phyloP scores from a whole-genome alignment of 2,113 vertebrate genomes.

The Mus pahari region DNA sequence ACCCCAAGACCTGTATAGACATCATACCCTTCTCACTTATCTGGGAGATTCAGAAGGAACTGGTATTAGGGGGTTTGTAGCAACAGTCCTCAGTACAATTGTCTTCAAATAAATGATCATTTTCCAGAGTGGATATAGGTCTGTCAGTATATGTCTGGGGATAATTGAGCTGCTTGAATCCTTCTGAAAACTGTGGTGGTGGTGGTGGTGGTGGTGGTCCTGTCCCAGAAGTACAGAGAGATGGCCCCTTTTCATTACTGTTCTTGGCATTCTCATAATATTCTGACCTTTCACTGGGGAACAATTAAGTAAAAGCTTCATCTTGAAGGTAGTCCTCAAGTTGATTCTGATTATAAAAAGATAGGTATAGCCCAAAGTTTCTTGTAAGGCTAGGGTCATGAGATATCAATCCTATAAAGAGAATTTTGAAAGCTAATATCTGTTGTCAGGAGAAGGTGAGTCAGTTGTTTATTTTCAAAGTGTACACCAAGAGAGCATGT shows the following conservation, averaged over 20 bases:
- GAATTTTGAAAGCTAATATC: not conserved
- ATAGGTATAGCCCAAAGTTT: not conserved
- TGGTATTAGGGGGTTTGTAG: not conserved
- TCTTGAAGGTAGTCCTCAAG: not conserved
- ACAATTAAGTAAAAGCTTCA: not conserved
- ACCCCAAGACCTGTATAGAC: not conserved
- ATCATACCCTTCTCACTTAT: not conserved
- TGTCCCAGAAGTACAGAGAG: not conserved
- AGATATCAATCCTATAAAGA: not conserved
- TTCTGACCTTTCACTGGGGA: not conserved
- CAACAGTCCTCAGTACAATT: not conserved
- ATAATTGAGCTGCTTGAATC: not conserved
- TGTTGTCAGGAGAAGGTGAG: not conserved
- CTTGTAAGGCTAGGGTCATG: not conserved
- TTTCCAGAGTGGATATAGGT: not conserved
- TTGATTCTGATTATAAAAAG: not conserved
- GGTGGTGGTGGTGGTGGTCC: not conserved
- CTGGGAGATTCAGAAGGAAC: not conserved
- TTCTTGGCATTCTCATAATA: not conserved
- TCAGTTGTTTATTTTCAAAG: not conserved
- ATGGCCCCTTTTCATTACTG: not conserved
- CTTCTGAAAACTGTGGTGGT: not conserved
- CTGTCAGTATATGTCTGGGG: not conserved
- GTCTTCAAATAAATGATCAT: not conserved
- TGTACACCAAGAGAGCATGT: not conserved